Percentiles rank a stretch among this genome's conserved stretches.
phyloP scores from a whole-genome alignment of 2,888 invertebrate genomes.

The Nudaria mundana region DNA sequence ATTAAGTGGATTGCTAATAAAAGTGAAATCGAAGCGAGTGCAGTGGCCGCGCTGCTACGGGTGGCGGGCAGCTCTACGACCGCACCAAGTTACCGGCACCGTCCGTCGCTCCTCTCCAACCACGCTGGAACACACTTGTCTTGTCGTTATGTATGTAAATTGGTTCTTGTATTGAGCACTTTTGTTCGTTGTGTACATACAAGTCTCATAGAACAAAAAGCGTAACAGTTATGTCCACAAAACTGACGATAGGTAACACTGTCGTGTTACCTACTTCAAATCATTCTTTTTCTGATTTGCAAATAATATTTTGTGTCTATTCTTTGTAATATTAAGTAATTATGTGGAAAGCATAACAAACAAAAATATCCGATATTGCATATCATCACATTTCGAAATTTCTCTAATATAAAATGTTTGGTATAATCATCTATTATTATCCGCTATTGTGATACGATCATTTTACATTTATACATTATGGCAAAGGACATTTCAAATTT shows the following conservation, averaged over 20 bases:
- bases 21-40: conserved; percentile 80
- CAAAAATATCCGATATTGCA: conserved; percentile 23
- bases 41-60: conserved; percentile 65
- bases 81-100: conserved; percentile 24
- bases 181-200: conserved; percentile 14
- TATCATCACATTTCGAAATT: conserved; percentile 24
- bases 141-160: conserved; percentile 17
- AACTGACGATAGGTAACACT: conserved; percentile 21
- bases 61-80: too few species aligned
- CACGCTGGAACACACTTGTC: conserved; percentile 15
- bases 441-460: too few species aligned
- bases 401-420: conserved; percentile 21
- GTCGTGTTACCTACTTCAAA: too few species aligned
- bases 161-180: conserved; percentile 16
- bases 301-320: too few species aligned
- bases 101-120: conserved; percentile 19
- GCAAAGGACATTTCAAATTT: too few species aligned
- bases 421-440: conserved; percentile 19
- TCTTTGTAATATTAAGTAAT: too few species aligned
- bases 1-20: conserved; percentile 81
- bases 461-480: too few species aligned
- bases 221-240: conserved; percentile 9
- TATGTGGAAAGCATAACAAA: too few species aligned
- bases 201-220: conserved; percentile 8
- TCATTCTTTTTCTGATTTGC: too few species aligned